Evolutionary conservation across 1,140 invertebrate genomes (phyloP), one percentile per base, ranked within the genome.

Genomic region (Ditylenchus dipsaci): DNA sequence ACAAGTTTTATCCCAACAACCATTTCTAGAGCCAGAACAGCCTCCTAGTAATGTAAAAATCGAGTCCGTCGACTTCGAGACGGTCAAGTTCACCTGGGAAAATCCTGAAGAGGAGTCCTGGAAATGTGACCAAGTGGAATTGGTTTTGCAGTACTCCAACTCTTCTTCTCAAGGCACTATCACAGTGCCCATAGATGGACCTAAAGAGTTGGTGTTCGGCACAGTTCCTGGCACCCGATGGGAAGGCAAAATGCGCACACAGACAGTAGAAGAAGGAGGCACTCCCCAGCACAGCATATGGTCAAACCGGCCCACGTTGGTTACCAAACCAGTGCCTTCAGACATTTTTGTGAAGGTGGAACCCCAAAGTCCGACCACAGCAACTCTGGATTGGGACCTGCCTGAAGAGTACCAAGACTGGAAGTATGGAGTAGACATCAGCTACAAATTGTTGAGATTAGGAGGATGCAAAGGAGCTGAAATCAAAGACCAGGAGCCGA

Each of bases 321-420:
- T 63, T 38, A 82, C 80, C 23, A 67, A 79, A 63, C 67, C 75
- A 13, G 64, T 77, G 30, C 80, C 80, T 65, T 75, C 74, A 27
- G 81, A 82, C 63, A 73, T 82, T n/a, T 83, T 82, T 59, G 76
- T 82, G 21, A 77, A 80, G 29, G 77, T 81, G 56, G 76, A 78
- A 47, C 79, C 76, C 21, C 71, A 76, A 42, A 68, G 71, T 47
- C 81, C 81, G 33, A 76, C 77, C 38, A 70, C 63, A 23, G 81
- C 76, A 17, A 68, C 76, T 33, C 69, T 82, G n/a, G 75, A 57
- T 21, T 82, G 80, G 80, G 80, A 80, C 30, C 61, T 82, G 56
- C 71, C 76, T 1, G 78, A 79, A 27, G 76, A 75, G 23, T 80
- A 83, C 65, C 33, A 74, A 26, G 77, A 83, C 42, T 82, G 80